phyloP scores from a whole-genome alignment of 1,140 invertebrate species.

The Rhynchophorus ferrugineus region DNA sequence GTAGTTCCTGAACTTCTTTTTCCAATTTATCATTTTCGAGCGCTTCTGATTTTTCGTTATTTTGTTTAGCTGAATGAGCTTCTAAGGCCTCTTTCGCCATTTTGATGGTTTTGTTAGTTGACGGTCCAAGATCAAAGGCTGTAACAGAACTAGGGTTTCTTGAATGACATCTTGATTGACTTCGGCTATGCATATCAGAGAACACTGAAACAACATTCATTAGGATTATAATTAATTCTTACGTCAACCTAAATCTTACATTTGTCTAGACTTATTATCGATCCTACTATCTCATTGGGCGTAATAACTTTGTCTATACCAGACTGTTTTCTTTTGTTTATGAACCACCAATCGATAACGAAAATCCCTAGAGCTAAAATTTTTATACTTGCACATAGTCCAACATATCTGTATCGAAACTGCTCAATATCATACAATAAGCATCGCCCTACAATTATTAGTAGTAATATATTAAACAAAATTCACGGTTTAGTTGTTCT shows the following conservation, averaged over 20 bases:
- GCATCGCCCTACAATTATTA: conserved; percentile 55
- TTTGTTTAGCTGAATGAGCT: conserved; percentile 4
- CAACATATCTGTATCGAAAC: conserved; percentile 87
- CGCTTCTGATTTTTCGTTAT: conserved; percentile 3
- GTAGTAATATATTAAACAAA: not conserved
- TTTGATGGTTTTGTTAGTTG: conserved; percentile 14
- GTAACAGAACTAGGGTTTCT: conserved; percentile 33
- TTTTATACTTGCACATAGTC: conserved; percentile 85
- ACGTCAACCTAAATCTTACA: conserved; percentile 45
- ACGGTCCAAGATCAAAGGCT: conserved; percentile 26
- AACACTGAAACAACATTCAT: conserved; percentile 48
- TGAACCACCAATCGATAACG: conserved; percentile 79
- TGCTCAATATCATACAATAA: conserved; percentile 89
- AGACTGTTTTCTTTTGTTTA: conserved; percentile 67
- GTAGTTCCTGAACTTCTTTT: too few species aligned
- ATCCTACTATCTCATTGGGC: conserved; percentile 72
- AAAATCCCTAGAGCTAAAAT: conserved; percentile 79
- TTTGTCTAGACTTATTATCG: conserved; percentile 83
- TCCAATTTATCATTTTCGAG: not conserved
- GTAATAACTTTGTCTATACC: conserved; percentile 65
- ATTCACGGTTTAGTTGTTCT: too few species aligned
- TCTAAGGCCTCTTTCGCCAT: conserved; percentile 14
- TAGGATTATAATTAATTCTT: conserved; percentile 12
- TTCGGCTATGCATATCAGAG: conserved; percentile 48
- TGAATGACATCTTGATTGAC: conserved; percentile 25